Percentiles rank a stretch among this genome's conserved stretches.
These are phyloP conservation scores for Strix uralensis DNA, from an alignment of 2,113 vertebrate species.

Conservation along the genomic window DNA sequence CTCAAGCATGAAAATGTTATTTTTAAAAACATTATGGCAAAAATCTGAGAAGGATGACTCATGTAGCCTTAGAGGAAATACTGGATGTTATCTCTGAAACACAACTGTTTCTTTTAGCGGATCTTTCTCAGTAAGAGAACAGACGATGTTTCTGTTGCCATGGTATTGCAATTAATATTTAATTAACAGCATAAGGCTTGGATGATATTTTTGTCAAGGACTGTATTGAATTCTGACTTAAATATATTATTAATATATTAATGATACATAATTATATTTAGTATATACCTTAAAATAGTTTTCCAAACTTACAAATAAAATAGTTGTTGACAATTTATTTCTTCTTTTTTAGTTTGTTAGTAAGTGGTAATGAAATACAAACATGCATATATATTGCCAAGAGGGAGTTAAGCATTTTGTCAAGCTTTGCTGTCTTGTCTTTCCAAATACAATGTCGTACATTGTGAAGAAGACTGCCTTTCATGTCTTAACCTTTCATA, in stretches of 20 bases:
- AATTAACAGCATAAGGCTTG: not conserved
- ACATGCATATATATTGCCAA: not conserved
- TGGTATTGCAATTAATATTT: slow-evolving; percentile 65
- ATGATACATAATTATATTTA: not conserved
- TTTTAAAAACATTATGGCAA: not conserved
- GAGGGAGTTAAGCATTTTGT: not conserved
- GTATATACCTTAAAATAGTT: not conserved
- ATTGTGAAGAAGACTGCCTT: not conserved
- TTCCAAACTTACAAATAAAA: not conserved
- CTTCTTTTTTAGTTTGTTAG: not conserved
- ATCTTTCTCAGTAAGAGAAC: not conserved
- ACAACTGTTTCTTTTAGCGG: not conserved
- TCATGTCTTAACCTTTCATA: not conserved
- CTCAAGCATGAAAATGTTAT: not conserved
- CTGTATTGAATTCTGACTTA: not conserved
- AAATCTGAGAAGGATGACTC: not conserved
- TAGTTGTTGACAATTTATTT: not conserved
- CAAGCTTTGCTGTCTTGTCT: not conserved
- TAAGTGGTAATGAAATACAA: not conserved
- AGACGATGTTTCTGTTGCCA: slow-evolving; percentile 56
- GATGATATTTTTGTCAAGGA: not conserved
- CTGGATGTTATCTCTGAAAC: slow-evolving; percentile 11
- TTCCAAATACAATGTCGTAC: not conserved
- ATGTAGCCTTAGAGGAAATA: not conserved
- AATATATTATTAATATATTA: not conserved